Percentiles rank a stretch among this genome's conserved stretches.
phyloP scores from a whole-genome alignment of 2,113 vertebrate species.

The Melanocharis versteri region DNA sequence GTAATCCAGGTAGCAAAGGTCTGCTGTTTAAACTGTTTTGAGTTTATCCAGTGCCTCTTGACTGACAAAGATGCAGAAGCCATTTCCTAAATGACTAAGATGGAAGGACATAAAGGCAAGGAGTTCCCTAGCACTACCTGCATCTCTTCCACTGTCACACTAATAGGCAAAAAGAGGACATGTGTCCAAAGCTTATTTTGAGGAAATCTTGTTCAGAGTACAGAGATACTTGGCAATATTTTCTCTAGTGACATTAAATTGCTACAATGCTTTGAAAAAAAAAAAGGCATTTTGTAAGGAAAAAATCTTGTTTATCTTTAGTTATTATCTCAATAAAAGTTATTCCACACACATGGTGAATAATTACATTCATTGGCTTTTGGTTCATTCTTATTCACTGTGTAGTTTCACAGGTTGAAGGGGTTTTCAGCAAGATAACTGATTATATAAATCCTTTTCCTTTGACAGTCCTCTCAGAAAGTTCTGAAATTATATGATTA shows the following conservation, averaged over 20 bases:
- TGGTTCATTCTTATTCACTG: not conserved
- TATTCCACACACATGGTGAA: not conserved
- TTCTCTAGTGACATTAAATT: not conserved
- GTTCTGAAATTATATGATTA: conserved; percentile 16
- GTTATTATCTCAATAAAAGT: not conserved
- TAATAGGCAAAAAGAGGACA: not conserved
- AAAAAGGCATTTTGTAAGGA: not conserved
- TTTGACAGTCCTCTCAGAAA: not conserved
- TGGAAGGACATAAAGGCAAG: not conserved
- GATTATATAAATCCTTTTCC: not conserved
- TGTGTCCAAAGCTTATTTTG: not conserved
- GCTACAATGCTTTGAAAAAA: not conserved
- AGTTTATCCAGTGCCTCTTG: not conserved
- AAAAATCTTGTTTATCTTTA: not conserved
- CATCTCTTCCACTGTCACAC: not conserved
- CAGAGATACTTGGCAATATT: not conserved
- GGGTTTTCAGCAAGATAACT: not conserved
- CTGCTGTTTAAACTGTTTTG: not conserved
- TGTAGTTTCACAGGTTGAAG: not conserved
- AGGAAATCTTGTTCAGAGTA: not conserved
- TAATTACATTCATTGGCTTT: not conserved
- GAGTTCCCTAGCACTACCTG: not conserved
- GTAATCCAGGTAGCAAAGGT: not conserved
- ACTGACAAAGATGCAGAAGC: not conserved
- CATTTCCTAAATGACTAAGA: not conserved